phyloP scores from a whole-genome alignment of 2,888 invertebrate species.

The Drosophila stalkeri region DNA sequence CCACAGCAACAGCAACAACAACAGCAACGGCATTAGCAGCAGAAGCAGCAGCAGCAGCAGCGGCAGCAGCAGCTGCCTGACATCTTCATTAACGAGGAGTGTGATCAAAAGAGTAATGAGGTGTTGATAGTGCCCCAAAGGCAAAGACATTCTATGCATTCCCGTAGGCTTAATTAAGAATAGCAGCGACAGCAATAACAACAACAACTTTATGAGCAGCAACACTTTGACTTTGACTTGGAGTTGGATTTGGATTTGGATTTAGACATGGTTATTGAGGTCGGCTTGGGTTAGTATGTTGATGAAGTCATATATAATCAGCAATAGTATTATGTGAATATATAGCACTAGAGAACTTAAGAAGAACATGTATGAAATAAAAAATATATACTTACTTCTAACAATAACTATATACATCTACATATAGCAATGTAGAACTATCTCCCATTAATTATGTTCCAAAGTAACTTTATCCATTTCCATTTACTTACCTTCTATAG shows the following conservation, averaged over 20 bases:
- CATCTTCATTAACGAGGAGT: conserved; percentile 82
- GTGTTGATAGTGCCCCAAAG: conserved; percentile 82
- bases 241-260: not conserved
- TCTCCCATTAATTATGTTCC: not conserved
- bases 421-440: too few species aligned
- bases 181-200: conserved; percentile 33
- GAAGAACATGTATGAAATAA: not conserved
- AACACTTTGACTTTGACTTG: not conserved
- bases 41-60: not conserved
- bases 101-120: conserved; percentile 83
- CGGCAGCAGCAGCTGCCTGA: conserved; percentile 59
- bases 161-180: conserved; percentile 68
- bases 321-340: not conserved
- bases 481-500: not conserved
- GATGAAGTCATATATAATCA: not conserved
- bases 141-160: conserved; percentile 64
- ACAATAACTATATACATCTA: not conserved
- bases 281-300: not conserved
- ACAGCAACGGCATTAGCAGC: conserved; percentile 14
- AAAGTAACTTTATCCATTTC: not conserved
- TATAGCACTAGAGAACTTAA: too few species aligned
- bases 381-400: not conserved
- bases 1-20: conserved; percentile 23
- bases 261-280: not conserved
- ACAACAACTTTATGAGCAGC: conserved; percentile 20